A percentile compares a stretch with the other conserved stretches of the same genome.
Conservation (phyloP, 2,797 vertebrate species). For the Pipistrellus kuhlii region DNA sequence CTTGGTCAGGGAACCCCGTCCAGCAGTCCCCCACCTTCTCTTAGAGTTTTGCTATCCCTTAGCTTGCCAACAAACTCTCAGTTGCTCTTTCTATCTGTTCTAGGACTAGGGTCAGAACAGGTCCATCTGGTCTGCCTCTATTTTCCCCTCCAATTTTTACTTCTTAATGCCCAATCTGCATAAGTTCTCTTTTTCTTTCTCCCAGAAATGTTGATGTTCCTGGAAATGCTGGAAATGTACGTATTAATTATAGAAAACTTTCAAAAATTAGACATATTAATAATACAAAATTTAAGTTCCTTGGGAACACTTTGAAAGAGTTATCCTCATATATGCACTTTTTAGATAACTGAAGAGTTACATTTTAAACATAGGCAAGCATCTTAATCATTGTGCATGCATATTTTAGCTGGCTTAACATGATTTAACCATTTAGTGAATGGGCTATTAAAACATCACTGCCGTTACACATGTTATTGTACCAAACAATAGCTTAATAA, state of each 20-base stretch:
- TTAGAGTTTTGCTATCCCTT: no score
- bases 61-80: no score
- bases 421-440: slow-evolving; percentile 9
- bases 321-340: slow-evolving; percentile 6
- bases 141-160: neutral
- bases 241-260: neutral
- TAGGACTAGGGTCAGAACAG: no score
- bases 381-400: neutral
- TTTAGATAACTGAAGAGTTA: neutral
- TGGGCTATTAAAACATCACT: neutral
- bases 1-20: no score
- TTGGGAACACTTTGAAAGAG: neutral
- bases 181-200: neutral
- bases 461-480: neutral
- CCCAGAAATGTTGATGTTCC: neutral
- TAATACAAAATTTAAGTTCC: neutral
- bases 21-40: no score
- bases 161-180: slow-evolving; percentile 6
- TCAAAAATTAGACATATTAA: neutral
- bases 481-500: neutral
- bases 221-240: neutral
- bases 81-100: no score
- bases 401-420: slow-evolving; percentile 15
- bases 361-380: neutral
- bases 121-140: no score